Conservation (phyloP, 1,140 invertebrate genomes). For the Mactra quadrangularis region DNA sequence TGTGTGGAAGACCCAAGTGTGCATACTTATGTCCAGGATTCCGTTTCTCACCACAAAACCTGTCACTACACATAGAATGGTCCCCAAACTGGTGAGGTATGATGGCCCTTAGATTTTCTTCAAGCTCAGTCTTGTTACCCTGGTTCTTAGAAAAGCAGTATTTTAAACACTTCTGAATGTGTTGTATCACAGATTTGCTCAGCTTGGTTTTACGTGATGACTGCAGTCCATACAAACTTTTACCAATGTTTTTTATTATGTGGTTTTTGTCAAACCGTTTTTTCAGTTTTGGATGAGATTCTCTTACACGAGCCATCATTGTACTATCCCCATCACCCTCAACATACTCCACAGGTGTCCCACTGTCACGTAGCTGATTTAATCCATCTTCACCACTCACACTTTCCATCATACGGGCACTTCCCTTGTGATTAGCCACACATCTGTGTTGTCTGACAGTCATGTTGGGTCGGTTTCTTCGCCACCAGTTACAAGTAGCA, state of each 20-base stretch:
- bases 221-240: constrained; percentile 29
- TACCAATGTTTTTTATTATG: constrained; percentile 56
- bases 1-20: constrained; percentile 60
- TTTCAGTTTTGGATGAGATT: too few relatives aligned
- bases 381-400: constrained; percentile 41
- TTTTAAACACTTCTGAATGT: constrained; percentile 53
- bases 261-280: constrained; percentile 58
- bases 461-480: constrained; percentile 5
- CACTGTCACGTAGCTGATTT: constrained; percentile 16
- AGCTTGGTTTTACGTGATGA: constrained; percentile 38
- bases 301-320: constrained; percentile 35
- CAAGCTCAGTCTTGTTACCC: constrained; percentile 38
- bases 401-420: constrained; percentile 59
- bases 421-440: constrained; percentile 37
- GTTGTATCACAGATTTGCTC: constrained; percentile 33
- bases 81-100: constrained; percentile 61
- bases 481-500: constrained; percentile 57
- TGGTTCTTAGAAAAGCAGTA: constrained; percentile 63
- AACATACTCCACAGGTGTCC: constrained; percentile 55
- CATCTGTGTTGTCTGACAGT: constrained; percentile 25
- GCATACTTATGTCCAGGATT: constrained; percentile 17
- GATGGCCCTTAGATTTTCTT: constrained; percentile 53
- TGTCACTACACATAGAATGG: constrained; percentile 34
- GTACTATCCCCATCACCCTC: constrained; percentile 62
- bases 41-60: constrained; percentile 62